Evolutionary conservation across 2,113 vertebrate genomes (phyloP).

Genomic region (Engraulis encrasicolus): DNA sequence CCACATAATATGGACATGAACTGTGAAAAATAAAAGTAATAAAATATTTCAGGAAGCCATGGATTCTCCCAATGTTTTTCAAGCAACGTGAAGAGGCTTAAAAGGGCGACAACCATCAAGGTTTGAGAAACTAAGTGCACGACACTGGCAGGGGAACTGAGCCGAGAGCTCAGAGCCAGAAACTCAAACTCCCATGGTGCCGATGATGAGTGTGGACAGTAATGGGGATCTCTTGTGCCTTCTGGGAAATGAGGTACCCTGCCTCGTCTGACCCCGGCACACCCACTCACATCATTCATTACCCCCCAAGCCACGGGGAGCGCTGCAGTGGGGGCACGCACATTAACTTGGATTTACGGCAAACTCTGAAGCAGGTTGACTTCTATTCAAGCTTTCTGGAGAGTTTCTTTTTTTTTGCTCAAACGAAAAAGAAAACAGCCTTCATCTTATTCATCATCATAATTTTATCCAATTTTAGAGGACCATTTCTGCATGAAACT

Average conservation of each 20-base stretch:
- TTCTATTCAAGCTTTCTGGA: not conserved
- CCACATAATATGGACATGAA: not conserved
- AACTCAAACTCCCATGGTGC: constrained; percentile 21
- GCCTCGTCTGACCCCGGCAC: constrained; percentile 4
- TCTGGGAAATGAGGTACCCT: constrained; percentile 31
- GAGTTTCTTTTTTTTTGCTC: not conserved
- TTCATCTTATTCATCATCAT: constrained; percentile 2
- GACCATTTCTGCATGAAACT: constrained; percentile 24
- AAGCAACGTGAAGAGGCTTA: not conserved
- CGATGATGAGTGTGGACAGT: constrained; percentile 22
- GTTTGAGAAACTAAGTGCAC: not conserved
- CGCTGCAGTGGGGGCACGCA: not conserved
- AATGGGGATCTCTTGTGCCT: not conserved
- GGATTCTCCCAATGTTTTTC: not conserved
- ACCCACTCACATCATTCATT: not conserved
- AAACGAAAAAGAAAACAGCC: not conserved
- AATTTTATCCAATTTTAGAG: constrained; percentile 22
- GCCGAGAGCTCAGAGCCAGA: not conserved
- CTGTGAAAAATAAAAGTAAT: not conserved
- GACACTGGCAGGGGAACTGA: not conserved
- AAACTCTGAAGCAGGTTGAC: not conserved
- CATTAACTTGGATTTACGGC: constrained; percentile 21
- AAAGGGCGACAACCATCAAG: not conserved
- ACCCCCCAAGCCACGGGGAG: not conserved
- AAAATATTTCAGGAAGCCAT: not conserved